Conservation (phyloP, 2,797 vertebrate species). For the Poeciliopsis infans region DNA sequence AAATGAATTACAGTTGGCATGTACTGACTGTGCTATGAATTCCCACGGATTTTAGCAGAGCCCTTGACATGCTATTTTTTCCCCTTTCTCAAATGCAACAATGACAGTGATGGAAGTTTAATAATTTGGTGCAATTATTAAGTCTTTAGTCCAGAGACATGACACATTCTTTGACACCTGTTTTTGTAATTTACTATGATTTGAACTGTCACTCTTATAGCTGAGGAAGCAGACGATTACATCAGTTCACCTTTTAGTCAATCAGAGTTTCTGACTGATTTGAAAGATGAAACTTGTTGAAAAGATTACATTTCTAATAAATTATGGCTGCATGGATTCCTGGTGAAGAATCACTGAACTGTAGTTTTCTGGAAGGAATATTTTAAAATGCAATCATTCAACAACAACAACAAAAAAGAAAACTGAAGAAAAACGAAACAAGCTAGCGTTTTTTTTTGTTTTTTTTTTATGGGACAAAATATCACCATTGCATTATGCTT, state of each 20-base stretch:
- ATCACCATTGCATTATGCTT: constrained; percentile 30
- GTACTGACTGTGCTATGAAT: constrained; percentile 59
- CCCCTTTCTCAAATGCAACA: constrained; percentile 52
- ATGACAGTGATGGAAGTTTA: constrained; percentile 78
- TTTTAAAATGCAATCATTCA: constrained; percentile 36
- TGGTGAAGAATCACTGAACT: constrained; percentile 22
- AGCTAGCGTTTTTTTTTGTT: constrained; percentile 26
- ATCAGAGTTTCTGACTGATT: constrained; percentile 52
- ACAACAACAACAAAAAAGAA: constrained; percentile 31
- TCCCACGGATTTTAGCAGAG: constrained; percentile 76
- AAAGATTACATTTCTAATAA: constrained; percentile 24
- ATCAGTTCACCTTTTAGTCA: constrained; percentile 53
- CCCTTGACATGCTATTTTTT: constrained; percentile 55
- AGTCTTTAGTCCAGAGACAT: constrained; percentile 71
- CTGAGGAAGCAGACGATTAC: constrained; percentile 60
- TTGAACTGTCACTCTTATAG: constrained; percentile 61
- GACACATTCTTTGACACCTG: constrained; percentile 72
- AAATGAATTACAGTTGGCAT: constrained; percentile 80
- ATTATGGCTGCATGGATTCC: constrained; percentile 9
- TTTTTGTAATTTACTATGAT: constrained; percentile 75
- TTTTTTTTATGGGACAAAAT: constrained; percentile 35
- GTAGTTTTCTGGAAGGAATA: constrained; percentile 24
- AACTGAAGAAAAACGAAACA: constrained; percentile 12
- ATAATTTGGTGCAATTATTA: constrained; percentile 79
- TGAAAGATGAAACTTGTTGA: constrained; percentile 38